A percentile compares a stretch with the other conserved stretches of the same genome.
These are phyloP conservation scores for Panzeria rudis DNA, from an alignment of 2,888 invertebrate genomes.

Conservation along the genomic window DNA sequence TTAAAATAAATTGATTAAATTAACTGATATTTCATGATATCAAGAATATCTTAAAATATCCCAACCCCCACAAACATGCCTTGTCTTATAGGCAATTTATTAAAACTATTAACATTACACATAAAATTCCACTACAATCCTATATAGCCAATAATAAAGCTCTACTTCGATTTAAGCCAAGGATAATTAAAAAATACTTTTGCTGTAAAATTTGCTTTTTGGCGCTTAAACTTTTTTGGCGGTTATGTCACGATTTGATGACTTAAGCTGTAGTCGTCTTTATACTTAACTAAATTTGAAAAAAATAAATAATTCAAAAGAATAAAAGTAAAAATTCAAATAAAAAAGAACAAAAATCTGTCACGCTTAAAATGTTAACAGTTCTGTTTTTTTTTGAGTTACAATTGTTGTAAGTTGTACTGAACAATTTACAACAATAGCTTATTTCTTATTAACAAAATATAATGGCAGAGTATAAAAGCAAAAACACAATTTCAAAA, in stretches of 20 bases:
- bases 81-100: too few relatives aligned
- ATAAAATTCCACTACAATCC: too few relatives aligned
- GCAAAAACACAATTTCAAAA: not conserved
- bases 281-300: conserved; percentile 31
- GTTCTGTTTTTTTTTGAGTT: conserved; percentile 21
- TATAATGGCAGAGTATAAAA: conserved; percentile 1
- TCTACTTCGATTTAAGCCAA: too few relatives aligned
- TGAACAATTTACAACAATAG: conserved; percentile 6
- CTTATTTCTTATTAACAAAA: conserved; percentile 8
- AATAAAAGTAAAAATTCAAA: conserved; percentile 22
- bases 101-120: too few relatives aligned
- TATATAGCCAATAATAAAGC: too few relatives aligned
- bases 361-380: conserved; percentile 43
- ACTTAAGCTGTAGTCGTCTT: conserved; percentile 28
- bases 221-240: too few relatives aligned
- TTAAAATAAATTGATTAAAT: too few relatives aligned
- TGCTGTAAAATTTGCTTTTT: too few relatives aligned
- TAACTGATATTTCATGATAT: too few relatives aligned
- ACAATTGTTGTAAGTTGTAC: not conserved
- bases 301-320: conserved; percentile 4
- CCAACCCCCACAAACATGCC: too few relatives aligned
- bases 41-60: too few relatives aligned
- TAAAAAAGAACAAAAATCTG: conserved; percentile 7
- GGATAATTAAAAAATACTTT: too few relatives aligned
- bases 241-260: not conserved